Percentiles rank a stretch among this genome's conserved stretches.
Conservation (phyloP, 2,797 vertebrate species). For the Channallabes apus region DNA sequence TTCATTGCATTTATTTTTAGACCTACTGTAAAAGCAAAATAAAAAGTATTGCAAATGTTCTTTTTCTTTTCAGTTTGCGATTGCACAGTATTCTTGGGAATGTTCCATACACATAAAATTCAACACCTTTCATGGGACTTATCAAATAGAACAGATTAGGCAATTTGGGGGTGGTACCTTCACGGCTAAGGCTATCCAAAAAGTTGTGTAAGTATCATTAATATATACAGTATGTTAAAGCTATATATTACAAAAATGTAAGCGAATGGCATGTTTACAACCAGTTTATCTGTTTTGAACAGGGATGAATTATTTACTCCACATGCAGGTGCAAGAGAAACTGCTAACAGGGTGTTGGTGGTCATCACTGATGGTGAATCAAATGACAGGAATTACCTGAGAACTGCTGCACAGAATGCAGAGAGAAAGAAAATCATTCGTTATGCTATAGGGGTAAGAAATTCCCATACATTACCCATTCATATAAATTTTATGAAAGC, state of each 20-base stretch:
- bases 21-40: neutral
- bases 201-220: constrained; percentile 61
- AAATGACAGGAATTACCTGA: accelerated
- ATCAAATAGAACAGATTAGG: accelerated
- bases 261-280: neutral
- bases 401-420: accelerated
- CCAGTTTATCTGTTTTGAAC: neutral
- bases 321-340: constrained; percentile 11
- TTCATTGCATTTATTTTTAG: neutral
- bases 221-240: neutral
- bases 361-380: constrained; percentile 74
- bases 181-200: constrained; percentile 59
- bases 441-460: constrained; percentile 72
- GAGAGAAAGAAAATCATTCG: constrained; percentile 48
- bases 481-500: neutral
- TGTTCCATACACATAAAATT: constrained; percentile 49
- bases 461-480: neutral
- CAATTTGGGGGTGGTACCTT: accelerated
- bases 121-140: accelerated
- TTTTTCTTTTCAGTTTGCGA: constrained; percentile 65
- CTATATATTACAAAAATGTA: neutral
- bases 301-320: constrained; percentile 53
- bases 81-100: constrained; percentile 42
- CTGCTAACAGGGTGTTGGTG: constrained; percentile 67
- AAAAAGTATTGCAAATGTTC: neutral